Percentiles rank a stretch among this genome's conserved stretches.
Evolutionary conservation across 2,113 vertebrate species (phyloP).

Genomic region (Hydrolagus affinis): DNA sequence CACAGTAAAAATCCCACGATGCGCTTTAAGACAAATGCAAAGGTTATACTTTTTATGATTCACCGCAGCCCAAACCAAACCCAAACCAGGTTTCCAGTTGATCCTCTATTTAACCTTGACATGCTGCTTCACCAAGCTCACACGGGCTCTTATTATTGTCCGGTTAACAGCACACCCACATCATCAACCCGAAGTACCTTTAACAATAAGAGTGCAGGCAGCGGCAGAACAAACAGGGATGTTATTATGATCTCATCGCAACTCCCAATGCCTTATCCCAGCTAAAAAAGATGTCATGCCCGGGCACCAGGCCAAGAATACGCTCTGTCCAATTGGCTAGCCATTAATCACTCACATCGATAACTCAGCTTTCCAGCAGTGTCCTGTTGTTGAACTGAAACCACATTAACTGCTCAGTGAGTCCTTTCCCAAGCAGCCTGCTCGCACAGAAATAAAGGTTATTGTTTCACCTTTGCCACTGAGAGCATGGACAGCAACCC

Average conservation of each 20-base stretch:
- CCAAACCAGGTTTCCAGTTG: too few relatives aligned
- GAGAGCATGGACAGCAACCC: neutral
- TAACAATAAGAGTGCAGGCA: neutral
- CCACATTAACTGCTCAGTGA: neutral
- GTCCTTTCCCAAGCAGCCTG: too few relatives aligned
- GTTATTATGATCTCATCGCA: conserved; percentile 13
- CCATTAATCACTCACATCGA: neutral
- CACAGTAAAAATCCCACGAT: too few relatives aligned
- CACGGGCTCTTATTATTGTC: neutral
- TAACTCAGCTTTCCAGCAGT: neutral
- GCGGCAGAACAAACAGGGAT: neutral
- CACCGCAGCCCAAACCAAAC: too few relatives aligned
- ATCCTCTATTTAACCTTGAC: too few relatives aligned
- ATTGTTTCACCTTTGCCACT: too few relatives aligned
- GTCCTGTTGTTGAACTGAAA: neutral
- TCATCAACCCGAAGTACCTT: neutral
- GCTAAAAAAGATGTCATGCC: neutral
- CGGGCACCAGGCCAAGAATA: neutral
- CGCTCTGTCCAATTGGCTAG: neutral
- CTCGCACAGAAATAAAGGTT: too few relatives aligned
- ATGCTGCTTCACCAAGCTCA: neutral
- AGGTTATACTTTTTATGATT: too few relatives aligned
- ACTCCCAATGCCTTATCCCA: neutral
- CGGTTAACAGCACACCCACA: neutral
- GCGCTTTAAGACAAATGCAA: too few relatives aligned